Percentiles rank a stretch among this genome's conserved stretches.
These are phyloP conservation scores for Leptoteleia sp. DNA, from an alignment of 1,140 invertebrate species.

Conservation along the genomic window DNA sequence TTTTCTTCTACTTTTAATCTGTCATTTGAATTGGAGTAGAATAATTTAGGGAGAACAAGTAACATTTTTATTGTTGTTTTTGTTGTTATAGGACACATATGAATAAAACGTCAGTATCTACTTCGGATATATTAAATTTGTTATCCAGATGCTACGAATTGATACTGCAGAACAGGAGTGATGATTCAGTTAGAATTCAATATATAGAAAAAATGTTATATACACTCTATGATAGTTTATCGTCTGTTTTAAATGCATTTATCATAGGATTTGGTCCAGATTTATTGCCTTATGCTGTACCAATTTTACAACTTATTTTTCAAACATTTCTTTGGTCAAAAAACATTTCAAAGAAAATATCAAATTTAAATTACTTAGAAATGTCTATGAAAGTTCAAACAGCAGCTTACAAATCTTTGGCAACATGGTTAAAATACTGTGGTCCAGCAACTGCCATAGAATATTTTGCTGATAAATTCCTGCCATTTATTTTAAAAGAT, in stretches of 20 bases:
- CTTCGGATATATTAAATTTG: conserved; percentile 68
- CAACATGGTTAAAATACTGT: conserved; percentile 42
- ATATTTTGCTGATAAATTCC: conserved; percentile 36
- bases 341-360: conserved; percentile 19
- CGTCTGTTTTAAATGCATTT: conserved; percentile 69
- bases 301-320: conserved; percentile 63
- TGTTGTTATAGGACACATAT: conserved; percentile 61
- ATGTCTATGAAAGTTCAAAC: conserved; percentile 26
- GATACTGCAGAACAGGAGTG: conserved; percentile 62
- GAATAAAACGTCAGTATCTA: conserved; percentile 67
- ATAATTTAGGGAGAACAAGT: too few species aligned
- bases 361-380: conserved; percentile 30
- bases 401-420: conserved; percentile 31
- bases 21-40: too few species aligned
- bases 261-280: conserved; percentile 68
- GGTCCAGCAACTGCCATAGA: conserved; percentile 39
- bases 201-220: conserved; percentile 68
- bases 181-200: conserved; percentile 61
- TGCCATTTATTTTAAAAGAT: conserved; percentile 53
- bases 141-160: conserved; percentile 71
- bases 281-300: conserved; percentile 57
- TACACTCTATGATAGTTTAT: conserved; percentile 69
- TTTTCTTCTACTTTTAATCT: too few species aligned
- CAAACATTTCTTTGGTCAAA: conserved; percentile 66
- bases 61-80: too few species aligned